Evolutionary conservation across 2,888 invertebrate species (phyloP), one percentile per base, ranked within the genome.

Genomic region (Acanthococcus lagerstroemiae): DNA sequence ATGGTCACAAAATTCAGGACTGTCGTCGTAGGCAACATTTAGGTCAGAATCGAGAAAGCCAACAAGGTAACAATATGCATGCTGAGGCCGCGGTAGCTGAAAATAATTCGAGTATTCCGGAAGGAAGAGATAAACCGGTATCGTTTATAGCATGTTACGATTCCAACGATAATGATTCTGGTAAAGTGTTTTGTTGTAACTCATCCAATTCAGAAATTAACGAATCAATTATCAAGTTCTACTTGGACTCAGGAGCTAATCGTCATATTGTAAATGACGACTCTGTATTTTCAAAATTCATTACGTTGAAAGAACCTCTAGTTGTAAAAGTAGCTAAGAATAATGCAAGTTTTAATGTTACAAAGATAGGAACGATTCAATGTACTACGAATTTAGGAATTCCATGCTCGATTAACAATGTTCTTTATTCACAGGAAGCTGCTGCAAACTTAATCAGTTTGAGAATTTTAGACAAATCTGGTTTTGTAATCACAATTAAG

Each of bases 251-350:
- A 21, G 4, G 54, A 7, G 21, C 54, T 54, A 54, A 54, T 54
- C 54, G 54, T 22, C 54, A 54, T 54, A 54, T 54, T n/a, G n/a
- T 54, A 7, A 22, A 7, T 9, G n/a, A 54, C 22, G 54, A 54
- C 22, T n/a, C 7, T 24, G 5, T 54, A 24, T 54, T 54, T 54
- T 22, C 54, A 24, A 54, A 54, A 54, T 54, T 54, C n/a, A 54
- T 54, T 54, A 19, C 19, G 4, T 22, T 54, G 6, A 54, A 54
- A 24, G 4, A 4, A 9, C 54, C 54, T n/a, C 5, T 54, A 4
- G 12, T 24, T 22, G 19, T 54, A 5, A 6, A 54, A 22, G 24
- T 19, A 6, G 24, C 22, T 9, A 54, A 54, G 22, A 24, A 22
- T 54, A 19, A 19, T n/a, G 24, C n/a, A 9, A 22, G 54, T 54